phyloP scores from a whole-genome alignment of 92 coral and sea anemone genomes.

The Phenganax marumi region DNA sequence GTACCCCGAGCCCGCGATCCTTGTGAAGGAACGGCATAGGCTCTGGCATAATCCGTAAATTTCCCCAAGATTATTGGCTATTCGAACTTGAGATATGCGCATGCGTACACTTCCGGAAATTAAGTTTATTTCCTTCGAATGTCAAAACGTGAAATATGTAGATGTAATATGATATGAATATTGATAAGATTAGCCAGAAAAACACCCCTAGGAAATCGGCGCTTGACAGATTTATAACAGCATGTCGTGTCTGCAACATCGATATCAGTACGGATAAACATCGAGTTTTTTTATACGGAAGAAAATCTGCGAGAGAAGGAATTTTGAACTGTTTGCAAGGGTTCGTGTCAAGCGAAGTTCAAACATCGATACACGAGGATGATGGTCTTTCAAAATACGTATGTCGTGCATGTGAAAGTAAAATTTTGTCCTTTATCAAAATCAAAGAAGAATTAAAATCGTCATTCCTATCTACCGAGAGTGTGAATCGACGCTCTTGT shows the following conservation, averaged over 20 bases:
- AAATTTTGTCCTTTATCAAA: no score
- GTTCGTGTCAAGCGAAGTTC: background rate
- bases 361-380: conserved; percentile 2
- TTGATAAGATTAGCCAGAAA: background rate
- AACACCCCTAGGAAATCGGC: background rate
- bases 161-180: no score
- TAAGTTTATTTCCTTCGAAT: background rate
- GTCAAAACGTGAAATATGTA: background rate
- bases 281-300: conserved; percentile 15
- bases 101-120: no score
- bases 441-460: no score
- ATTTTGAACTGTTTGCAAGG: conserved; percentile 7
- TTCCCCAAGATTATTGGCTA: no score
- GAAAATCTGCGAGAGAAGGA: conserved; percentile 30
- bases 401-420: conserved; percentile 26
- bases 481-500: no score
- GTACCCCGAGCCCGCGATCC: no score
- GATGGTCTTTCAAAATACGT: conserved; percentile 17
- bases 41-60: no score
- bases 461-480: no score
- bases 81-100: no score
- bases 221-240: background rate
- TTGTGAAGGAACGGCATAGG: no score
- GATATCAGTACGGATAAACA: conserved; percentile 1
- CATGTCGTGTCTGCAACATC: conserved; percentile 35